Evolutionary conservation across 2,113 vertebrate species (phyloP).

Genomic region (Takifugu bimaculatus): DNA sequence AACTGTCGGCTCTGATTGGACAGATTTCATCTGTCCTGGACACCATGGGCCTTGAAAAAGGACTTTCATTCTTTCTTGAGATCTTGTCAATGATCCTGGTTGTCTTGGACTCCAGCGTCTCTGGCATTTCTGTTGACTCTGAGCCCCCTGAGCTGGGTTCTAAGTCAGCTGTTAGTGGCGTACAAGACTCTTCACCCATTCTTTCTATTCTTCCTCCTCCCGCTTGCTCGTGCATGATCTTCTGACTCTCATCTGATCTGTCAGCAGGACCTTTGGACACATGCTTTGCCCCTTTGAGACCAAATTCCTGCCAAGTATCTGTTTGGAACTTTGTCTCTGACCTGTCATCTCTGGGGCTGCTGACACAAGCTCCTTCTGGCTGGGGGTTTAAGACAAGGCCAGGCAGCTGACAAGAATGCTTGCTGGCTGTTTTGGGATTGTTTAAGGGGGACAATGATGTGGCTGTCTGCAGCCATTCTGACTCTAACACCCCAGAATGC

Average conservation of each 20-base stretch:
- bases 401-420: slow-evolving; percentile 32
- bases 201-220: slow-evolving; percentile 39
- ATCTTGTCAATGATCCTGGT: slow-evolving; percentile 56
- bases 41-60: slow-evolving; percentile 43
- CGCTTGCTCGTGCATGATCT: slow-evolving; percentile 20
- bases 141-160: slow-evolving; percentile 60
- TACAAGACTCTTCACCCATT: slow-evolving; percentile 34
- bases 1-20: slow-evolving; percentile 13
- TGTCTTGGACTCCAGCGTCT: slow-evolving; percentile 47
- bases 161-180: slow-evolving; percentile 26
- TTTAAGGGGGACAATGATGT: slow-evolving; percentile 50
- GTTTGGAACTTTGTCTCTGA: slow-evolving; percentile 45
- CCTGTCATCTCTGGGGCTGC: slow-evolving; percentile 43
- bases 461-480: slow-evolving; percentile 67
- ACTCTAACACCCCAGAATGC: slow-evolving; percentile 46
- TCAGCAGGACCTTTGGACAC: slow-evolving; percentile 42
- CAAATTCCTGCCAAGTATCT: slow-evolving; percentile 43
- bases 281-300: slow-evolving; percentile 24
- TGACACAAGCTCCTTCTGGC: neutral
- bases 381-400: slow-evolving; percentile 21
- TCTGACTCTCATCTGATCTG: slow-evolving; percentile 37
- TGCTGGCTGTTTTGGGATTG: slow-evolving; percentile 24
- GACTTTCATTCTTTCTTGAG: slow-evolving; percentile 51
- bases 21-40: slow-evolving; percentile 29
- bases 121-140: slow-evolving; percentile 55